A percentile compares a stretch with the other conserved stretches of the same genome.
These are phyloP conservation scores for Stenodema calcarata DNA, from an alignment of 2,888 invertebrate species.

Conservation along the genomic window DNA sequence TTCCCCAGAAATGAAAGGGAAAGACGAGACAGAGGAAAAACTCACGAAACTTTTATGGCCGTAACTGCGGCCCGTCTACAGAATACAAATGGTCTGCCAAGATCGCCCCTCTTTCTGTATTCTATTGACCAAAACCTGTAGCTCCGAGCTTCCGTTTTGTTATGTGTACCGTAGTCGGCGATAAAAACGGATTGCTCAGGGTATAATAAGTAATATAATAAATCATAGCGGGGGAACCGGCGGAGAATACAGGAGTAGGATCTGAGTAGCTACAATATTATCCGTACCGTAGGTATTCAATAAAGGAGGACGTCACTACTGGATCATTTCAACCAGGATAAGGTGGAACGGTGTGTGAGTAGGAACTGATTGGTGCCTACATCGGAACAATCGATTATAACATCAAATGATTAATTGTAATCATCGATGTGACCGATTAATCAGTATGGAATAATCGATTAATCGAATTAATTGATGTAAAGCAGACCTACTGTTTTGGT, in stretches of 20 bases:
- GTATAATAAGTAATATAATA: not conserved
- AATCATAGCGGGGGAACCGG: not conserved
- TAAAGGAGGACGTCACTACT: too few species aligned
- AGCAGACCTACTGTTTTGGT: too few species aligned
- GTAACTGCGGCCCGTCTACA: not conserved
- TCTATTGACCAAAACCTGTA: not conserved
- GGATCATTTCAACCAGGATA: too few species aligned
- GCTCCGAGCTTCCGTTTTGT: not conserved
- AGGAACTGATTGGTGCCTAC: too few species aligned
- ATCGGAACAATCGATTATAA: too few species aligned
- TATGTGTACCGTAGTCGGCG: not conserved
- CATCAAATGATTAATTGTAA: too few species aligned
- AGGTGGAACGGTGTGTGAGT: too few species aligned
- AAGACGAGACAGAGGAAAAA: not conserved
- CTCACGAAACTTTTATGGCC: not conserved
- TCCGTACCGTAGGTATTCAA: too few species aligned
- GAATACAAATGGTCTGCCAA: slow-evolving; percentile 8
- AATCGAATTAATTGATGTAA: too few species aligned
- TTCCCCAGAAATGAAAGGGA: not conserved
- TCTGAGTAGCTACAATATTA: not conserved
- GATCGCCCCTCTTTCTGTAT: not conserved
- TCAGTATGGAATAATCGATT: too few species aligned
- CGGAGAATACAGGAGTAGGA: not conserved
- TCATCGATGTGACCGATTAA: too few species aligned
- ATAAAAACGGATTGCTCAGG: not conserved